Base-by-base conservation (phyloP, 2,888 invertebrate genomes). In the Amiota minor region DNA sequence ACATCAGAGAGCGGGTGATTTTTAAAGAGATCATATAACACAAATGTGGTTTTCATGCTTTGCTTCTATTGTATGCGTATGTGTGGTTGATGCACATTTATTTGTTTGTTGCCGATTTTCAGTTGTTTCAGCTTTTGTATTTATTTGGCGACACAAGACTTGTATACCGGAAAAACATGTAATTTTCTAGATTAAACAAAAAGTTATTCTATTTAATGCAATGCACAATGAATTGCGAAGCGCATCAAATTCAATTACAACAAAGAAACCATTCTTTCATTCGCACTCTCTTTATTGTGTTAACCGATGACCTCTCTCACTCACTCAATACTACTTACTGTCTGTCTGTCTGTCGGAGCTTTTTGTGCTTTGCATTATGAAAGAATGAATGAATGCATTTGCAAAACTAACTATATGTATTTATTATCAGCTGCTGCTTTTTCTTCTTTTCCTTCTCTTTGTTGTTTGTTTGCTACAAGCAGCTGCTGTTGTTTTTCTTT, bases 381-480 rank as follows among this genome's bases (percentile, higher is more conserved):
- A 4, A 16, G 18, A 46, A 16, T n/a, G 45, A 64, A 11, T 46
- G 10, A 16, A 65, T 67, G 16, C 23, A 23, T 18, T 46, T 20
- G 47, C 14, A 64, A n/a, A n/a, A 18, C 49, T 70, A 23, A 35
- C 14, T 68, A 75, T 75, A 75, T 76, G 80, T 81, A 74, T 76
- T 77, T 77, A 84, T 84, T 83, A 83, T 86, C 86, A 84, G 86
- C 84, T 85, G 83, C 75, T 76, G 55, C 35, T 70, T 70, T 65
- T 72, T 61, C 53, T 55, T 18, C 20, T 59, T 20, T 18, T 59
- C 6, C n/a, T 53, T 16, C 53, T 59, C 59, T 18, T 10, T 59
- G 4, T 59, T 65, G 45, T 55, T 55, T 55, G 18, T 35, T 2
- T 35, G 35, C 2, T 4, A 35, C 2, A 35, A 35, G 70, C 49